Evolutionary conservation across 2,113 vertebrate genomes (phyloP).

Genomic region (Cheirogaleus medius): DNA sequence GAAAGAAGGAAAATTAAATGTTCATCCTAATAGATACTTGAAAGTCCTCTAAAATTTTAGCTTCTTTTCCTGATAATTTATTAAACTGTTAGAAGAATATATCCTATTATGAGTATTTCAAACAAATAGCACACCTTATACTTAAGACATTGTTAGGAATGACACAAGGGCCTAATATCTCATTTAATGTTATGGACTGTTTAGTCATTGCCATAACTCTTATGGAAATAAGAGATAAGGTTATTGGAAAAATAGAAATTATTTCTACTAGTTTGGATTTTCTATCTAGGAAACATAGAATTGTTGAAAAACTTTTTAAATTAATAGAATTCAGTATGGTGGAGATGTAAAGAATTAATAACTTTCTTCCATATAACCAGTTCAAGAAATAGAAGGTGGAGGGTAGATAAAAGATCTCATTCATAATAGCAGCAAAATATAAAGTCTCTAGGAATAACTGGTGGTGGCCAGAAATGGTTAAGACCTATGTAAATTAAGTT

Average conservation of each 20-base stretch:
- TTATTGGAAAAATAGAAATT: not conserved
- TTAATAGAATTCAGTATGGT: not conserved
- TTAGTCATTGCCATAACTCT: not conserved
- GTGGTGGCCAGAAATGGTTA: not conserved
- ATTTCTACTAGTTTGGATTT: not conserved
- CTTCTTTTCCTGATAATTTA: not conserved
- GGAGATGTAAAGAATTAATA: conserved; percentile 17
- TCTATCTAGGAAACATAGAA: not conserved
- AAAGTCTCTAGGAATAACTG: not conserved
- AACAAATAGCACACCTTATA: not conserved
- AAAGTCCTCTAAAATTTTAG: conserved; percentile 11
- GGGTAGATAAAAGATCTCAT: not conserved
- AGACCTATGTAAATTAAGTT: not conserved
- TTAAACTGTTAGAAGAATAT: not conserved
- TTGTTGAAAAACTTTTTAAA: not conserved
- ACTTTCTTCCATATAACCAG: not conserved
- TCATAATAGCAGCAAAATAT: not conserved
- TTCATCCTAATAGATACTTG: not conserved
- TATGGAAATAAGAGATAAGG: not conserved
- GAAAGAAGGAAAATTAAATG: not conserved
- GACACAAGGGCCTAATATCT: not conserved
- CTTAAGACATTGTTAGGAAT: not conserved
- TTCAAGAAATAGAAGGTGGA: not conserved
- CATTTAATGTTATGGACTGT: not conserved
- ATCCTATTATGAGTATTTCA: not conserved